phyloP scores from a whole-genome alignment of 1,140 invertebrate genomes.

The Microplitis demolitor region DNA sequence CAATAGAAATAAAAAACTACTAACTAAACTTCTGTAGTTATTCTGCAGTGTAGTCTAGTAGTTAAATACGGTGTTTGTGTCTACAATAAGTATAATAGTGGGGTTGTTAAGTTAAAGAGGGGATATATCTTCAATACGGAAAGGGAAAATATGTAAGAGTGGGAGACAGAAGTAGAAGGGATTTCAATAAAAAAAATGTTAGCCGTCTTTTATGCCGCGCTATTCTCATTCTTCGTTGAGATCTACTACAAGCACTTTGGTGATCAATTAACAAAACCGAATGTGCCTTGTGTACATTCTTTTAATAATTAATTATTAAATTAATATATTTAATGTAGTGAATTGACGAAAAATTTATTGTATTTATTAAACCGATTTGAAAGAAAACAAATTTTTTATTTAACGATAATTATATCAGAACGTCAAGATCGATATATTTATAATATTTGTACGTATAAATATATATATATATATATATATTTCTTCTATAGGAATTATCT shows the following conservation, averaged over 20 bases:
- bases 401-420: too few relatives aligned
- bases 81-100: background rate
- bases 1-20: too few relatives aligned
- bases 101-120: background rate
- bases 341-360: too few relatives aligned
- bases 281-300: background rate
- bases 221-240: slow-evolving; percentile 20
- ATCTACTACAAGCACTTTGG: background rate
- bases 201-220: background rate
- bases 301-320: background rate
- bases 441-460: background rate
- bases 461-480: background rate
- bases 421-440: too few relatives aligned
- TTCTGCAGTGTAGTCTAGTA: too few relatives aligned
- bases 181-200: too few relatives aligned
- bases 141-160: background rate
- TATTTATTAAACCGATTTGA: too few relatives aligned
- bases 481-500: too few relatives aligned
- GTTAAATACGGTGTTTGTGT: too few relatives aligned
- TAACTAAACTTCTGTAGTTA: too few relatives aligned
- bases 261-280: background rate
- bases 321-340: too few relatives aligned
- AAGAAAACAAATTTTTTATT: too few relatives aligned
- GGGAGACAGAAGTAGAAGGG: background rate
- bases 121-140: background rate